phyloP scores from a whole-genome alignment of 2,888 invertebrate species.

The Macrophya alboannulata region DNA sequence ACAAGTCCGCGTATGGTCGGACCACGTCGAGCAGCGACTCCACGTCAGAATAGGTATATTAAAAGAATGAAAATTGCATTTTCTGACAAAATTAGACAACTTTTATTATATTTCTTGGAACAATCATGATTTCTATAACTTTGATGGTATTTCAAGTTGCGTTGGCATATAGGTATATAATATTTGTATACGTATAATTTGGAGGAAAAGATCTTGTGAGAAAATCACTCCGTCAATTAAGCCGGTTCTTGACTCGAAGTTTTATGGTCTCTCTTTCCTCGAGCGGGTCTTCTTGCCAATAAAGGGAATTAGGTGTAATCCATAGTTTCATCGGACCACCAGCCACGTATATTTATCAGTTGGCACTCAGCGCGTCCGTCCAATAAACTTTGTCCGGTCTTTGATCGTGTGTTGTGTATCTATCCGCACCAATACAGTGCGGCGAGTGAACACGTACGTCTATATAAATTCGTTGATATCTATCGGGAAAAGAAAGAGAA shows the following conservation, averaged over 20 bases:
- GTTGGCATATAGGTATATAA: neutral
- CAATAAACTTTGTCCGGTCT: constrained; percentile 49
- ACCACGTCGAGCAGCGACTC: neutral
- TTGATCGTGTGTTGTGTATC: constrained; percentile 20
- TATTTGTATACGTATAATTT: neutral
- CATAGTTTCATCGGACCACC: constrained; percentile 55
- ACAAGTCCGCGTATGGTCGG: constrained; percentile 11
- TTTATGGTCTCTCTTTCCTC: constrained; percentile 51
- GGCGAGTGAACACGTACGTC: neutral
- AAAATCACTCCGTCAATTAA: constrained; percentile 43
- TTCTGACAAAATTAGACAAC: no score
- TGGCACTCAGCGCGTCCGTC: constrained; percentile 43
- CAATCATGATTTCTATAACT: no score
- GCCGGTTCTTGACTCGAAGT: constrained; percentile 48
- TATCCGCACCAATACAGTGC: neutral
- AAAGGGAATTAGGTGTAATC: constrained; percentile 61
- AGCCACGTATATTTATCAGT: constrained; percentile 52
- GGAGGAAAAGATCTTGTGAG: constrained; percentile 12
- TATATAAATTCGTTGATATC: constrained; percentile 2
- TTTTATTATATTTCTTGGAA: no score
- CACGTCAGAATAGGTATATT: neutral
- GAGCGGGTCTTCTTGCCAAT: constrained; percentile 55
- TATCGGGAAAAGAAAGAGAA: constrained; percentile 18
- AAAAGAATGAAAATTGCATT: no score
- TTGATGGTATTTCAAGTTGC: no score